These are phyloP conservation scores for Yponomeuta sedellus DNA, from an alignment of 2,888 invertebrate species.

Conservation along the genomic window DNA sequence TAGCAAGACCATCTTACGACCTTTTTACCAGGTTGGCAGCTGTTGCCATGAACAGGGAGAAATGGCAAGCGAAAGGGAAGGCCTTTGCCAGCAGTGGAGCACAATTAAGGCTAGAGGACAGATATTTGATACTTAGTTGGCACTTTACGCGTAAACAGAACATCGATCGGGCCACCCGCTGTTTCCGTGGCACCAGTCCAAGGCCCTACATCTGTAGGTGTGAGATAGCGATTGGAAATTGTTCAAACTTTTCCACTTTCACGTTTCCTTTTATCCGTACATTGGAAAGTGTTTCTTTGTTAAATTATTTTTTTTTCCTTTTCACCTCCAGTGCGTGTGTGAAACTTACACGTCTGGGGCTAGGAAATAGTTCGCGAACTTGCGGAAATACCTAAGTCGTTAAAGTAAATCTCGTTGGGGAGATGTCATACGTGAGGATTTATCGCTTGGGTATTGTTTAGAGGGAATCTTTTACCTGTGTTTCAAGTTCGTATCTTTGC, in stretches of 20 bases:
- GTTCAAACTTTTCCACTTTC: constrained; percentile 69
- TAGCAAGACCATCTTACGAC: no score
- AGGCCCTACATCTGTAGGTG: constrained; percentile 37
- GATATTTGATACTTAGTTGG: no score
- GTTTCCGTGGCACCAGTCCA: constrained; percentile 32
- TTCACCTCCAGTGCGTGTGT: constrained; percentile 35
- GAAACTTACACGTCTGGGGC: neutral
- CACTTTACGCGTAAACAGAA: no score
- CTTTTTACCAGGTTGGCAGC: no score
- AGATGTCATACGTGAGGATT: neutral
- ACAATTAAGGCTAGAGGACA: no score
- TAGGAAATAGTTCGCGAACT: neutral
- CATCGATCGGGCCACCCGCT: no score
- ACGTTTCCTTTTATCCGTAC: constrained; percentile 66
- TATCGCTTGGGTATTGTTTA: neutral
- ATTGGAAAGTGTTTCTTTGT: constrained; percentile 59
- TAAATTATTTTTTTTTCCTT: constrained; percentile 68
- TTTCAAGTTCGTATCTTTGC: neutral
- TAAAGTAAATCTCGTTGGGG: neutral
- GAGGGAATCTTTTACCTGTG: neutral
- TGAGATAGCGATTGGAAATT: constrained; percentile 30
- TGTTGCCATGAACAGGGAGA: no score
- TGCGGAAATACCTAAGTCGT: neutral
- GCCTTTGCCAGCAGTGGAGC: no score
- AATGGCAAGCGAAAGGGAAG: no score